These are phyloP conservation scores for Phrynosoma platyrhinos DNA, from an alignment of 2,113 vertebrate genomes.

Conservation along the genomic window DNA sequence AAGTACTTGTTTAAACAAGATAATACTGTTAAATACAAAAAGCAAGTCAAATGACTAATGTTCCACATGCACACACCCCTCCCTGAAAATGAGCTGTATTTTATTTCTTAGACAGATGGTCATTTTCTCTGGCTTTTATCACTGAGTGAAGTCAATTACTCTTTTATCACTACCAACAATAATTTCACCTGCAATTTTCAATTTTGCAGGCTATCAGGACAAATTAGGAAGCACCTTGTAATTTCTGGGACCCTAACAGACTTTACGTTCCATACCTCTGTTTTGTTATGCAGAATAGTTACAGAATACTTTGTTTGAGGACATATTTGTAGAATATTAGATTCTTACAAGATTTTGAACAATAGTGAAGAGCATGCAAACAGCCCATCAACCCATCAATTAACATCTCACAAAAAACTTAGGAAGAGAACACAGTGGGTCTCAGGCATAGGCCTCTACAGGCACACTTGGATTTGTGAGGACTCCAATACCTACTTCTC, in stretches of 20 bases:
- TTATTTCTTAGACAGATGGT: background rate
- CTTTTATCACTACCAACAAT: background rate
- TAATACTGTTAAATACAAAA: background rate
- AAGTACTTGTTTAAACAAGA: background rate
- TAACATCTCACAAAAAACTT: background rate
- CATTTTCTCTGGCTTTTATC: background rate
- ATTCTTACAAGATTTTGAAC: slow-evolving; percentile 8
- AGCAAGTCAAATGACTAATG: background rate
- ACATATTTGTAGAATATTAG: background rate
- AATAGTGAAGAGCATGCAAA: background rate
- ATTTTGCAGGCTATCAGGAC: background rate
- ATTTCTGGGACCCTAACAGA: background rate
- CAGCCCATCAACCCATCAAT: background rate
- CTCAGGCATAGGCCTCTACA: background rate
- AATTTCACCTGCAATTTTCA: background rate
- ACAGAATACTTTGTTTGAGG: background rate
- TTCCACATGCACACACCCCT: background rate
- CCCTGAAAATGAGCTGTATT: background rate
- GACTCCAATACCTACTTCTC: background rate
- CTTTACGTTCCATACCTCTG: background rate
- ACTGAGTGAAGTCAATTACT: background rate
- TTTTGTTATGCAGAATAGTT: background rate
- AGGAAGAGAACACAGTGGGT: no score
- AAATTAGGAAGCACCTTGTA: background rate
- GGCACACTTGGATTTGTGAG: background rate